Base-by-base conservation (phyloP, 1,140 invertebrate genomes). In the Drosophila navojoa region DNA sequence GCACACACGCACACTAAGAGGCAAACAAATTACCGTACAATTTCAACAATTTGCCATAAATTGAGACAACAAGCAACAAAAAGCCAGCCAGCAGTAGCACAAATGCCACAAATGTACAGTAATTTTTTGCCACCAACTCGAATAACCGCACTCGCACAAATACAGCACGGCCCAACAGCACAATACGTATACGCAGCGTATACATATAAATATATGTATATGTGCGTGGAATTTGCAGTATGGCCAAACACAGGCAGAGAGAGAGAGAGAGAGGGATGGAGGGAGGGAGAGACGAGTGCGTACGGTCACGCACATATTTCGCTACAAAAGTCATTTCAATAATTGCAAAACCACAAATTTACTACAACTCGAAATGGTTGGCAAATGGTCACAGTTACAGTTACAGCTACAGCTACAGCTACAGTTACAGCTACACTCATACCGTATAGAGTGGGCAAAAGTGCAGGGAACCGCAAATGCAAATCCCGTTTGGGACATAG, bases 321-420 rank as follows among this genome's bases (percentile, higher is more conserved):
- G 67, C 58, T 57, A 68, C 38, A 78, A 79, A 81, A 91, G 90
- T 91, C 86, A 91, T 91, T 91, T 91, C 90, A 90, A 91, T 91
- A 91, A 91, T 91, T 91, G 81, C 90, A 84, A 91, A 91, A 91
- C 90, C 90, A 91, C 90, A 91, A 91, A 91, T 91, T 91, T 91
- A 91, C 90, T 91, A 81, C 86, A 91, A 80, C 84, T 90, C 84
- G 84, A 80, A 87, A 89, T 79, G 69, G 76, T 53, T 62, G 72
- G 60, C 60, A 74, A 74, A 77, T 74, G 75, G 79, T 79, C 78
- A 71, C 70, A 77, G 63, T 64, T 42, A 27, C 68, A 64, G 32
- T 22, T 2, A 27, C 40, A 40, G 11, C n/a, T 3, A 3, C 44
- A n/a, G 42, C 5, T 0, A 6, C 13, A 15, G 42, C 5, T 6